A percentile compares a stretch with the other conserved stretches of the same genome.
Evolutionary conservation across 1,140 invertebrate species (phyloP).

Genomic region (Drusus annulatus): DNA sequence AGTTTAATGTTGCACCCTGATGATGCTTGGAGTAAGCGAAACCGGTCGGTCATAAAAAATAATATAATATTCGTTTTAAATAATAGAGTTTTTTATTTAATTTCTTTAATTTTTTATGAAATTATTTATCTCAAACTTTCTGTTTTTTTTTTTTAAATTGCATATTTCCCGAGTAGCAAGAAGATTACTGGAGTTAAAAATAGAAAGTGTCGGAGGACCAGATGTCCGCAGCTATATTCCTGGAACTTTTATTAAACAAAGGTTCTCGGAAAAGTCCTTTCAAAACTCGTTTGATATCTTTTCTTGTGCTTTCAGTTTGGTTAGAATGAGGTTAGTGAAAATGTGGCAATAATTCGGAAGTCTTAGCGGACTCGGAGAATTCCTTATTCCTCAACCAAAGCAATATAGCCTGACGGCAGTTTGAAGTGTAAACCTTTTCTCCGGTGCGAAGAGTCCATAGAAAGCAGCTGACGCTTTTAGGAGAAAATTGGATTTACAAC

Average conservation of each 20-base stretch:
- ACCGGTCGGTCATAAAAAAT: too few relatives aligned
- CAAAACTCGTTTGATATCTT: slow-evolving; percentile 16
- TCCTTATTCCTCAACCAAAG: slow-evolving; percentile 13
- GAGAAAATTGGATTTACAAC: background rate
- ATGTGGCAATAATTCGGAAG: slow-evolving; percentile 1
- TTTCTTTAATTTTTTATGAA: too few relatives aligned
- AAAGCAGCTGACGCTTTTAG: slow-evolving; percentile 18
- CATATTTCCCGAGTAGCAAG: background rate
- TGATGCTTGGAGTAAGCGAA: too few relatives aligned
- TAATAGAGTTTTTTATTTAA: too few relatives aligned
- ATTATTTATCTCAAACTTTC: too few relatives aligned
- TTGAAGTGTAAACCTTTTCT: slow-evolving; percentile 30
- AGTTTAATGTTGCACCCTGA: too few relatives aligned
- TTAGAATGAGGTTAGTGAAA: background rate
- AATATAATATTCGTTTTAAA: too few relatives aligned
- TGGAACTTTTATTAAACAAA: slow-evolving; percentile 11
- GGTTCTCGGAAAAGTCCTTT: slow-evolving; percentile 1
- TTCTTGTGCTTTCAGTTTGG: slow-evolving; percentile 2
- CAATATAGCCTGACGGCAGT: slow-evolving; percentile 6
- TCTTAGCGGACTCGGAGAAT: slow-evolving; percentile 9
- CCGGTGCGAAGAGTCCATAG: background rate
- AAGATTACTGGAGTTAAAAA: background rate
- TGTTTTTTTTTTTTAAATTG: too few relatives aligned
- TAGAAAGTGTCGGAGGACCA: background rate
- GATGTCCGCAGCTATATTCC: background rate